Conservation (phyloP, 2,888 invertebrate species). For the Temnothorax ravouxi region DNA sequence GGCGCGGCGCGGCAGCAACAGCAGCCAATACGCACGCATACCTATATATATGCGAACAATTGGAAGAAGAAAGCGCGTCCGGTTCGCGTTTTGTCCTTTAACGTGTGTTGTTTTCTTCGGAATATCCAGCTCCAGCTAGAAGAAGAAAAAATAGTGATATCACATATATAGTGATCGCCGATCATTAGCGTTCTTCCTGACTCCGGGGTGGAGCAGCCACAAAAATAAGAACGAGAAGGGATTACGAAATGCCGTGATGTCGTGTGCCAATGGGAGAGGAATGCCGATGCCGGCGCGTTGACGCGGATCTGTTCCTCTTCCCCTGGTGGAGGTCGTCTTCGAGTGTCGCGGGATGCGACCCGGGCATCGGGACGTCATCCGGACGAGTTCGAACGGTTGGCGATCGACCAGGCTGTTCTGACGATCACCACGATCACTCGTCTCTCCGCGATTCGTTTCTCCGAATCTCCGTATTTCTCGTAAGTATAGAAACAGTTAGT, state of each 20-base stretch:
- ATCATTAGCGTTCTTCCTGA: background rate
- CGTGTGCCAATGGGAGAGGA: conserved; percentile 17
- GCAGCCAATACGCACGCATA: conserved; percentile 35
- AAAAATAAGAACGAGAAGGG: background rate
- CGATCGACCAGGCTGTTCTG: conserved; percentile 48
- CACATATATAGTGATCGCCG: background rate
- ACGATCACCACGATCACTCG: conserved; percentile 35
- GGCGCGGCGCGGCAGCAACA: conserved; percentile 16
- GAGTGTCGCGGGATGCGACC: conserved; percentile 32
- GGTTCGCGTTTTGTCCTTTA: conserved; percentile 48
- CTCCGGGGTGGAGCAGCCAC: background rate
- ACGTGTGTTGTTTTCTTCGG: conserved; percentile 22
- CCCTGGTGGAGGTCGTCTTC: background rate
- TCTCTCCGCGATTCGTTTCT: no score
- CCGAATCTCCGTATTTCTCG: conserved; percentile 41
- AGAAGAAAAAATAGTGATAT: background rate
- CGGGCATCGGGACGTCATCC: conserved; percentile 40
- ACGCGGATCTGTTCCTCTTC: conserved; percentile 40
- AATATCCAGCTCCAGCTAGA: background rate
- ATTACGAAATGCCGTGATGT: conserved; percentile 42
- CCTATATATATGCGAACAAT: conserved; percentile 9
- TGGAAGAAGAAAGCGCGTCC: conserved; percentile 72
- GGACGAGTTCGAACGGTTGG: conserved; percentile 60
- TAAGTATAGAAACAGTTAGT: conserved; percentile 60
- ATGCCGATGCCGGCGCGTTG: conserved; percentile 42